Conservation (phyloP, 2,113 vertebrate genomes). For the Alligator mississippiensis region DNA sequence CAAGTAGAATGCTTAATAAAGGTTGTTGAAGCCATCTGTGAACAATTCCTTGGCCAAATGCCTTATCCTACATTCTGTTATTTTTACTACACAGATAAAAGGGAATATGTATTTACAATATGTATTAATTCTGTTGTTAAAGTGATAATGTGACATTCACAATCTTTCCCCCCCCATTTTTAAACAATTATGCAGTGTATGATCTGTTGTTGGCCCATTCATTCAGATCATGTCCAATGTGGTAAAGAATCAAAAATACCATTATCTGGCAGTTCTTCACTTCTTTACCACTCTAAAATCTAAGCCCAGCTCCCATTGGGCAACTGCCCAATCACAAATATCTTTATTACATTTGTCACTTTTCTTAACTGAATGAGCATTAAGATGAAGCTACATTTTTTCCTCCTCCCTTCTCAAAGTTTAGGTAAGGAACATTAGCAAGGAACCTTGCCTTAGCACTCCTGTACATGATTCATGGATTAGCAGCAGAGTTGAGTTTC, state of each 20-base stretch:
- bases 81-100: background rate
- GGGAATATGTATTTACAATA: background rate
- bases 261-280: background rate
- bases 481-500: conserved; percentile 62
- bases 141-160: background rate
- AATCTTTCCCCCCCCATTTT: no score
- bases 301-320: conserved; percentile 41
- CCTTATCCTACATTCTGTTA: background rate
- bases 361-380: conserved; percentile 53
- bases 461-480: conserved; percentile 46
- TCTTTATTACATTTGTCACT: conserved; percentile 16
- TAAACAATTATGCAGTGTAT: no score
- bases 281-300: background rate
- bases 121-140: background rate
- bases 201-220: background rate
- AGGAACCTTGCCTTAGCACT: conserved; percentile 27
- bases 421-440: background rate
- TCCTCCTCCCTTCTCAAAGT: conserved; percentile 28
- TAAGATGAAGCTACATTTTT: conserved; percentile 51
- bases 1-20: background rate
- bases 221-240: background rate
- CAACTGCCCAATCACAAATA: background rate
- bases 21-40: background rate
- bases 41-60: background rate
- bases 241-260: background rate